These are phyloP conservation scores for Ophion ventricosus DNA, from an alignment of 2,888 invertebrate species.

Conservation along the genomic window DNA sequence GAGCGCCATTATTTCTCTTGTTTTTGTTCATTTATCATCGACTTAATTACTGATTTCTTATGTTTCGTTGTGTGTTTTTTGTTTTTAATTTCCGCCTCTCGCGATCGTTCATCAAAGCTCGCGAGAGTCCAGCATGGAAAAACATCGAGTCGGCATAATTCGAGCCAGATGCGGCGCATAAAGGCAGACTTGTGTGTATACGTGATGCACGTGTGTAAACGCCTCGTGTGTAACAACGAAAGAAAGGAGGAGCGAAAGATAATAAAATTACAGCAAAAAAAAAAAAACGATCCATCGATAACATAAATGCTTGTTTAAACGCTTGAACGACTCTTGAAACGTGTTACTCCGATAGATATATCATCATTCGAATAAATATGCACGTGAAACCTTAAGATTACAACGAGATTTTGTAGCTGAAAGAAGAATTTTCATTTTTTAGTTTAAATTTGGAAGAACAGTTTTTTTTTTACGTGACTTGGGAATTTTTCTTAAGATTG, in stretches of 20 bases:
- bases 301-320: neutral
- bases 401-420: neutral
- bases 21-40: slow-evolving; percentile 7
- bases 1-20: neutral
- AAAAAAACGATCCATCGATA: neutral
- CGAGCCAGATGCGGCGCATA: slow-evolving; percentile 72
- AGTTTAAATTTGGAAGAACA: neutral
- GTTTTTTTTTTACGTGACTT: too few relatives aligned
- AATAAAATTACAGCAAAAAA: neutral
- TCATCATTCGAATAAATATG: slow-evolving; percentile 9
- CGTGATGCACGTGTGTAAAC: slow-evolving; percentile 4
- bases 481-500: too few relatives aligned
- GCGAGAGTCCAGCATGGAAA: slow-evolving; percentile 48
- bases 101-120: slow-evolving; percentile 2
- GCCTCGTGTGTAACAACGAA: slow-evolving; percentile 1
- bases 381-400: neutral
- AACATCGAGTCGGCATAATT: slow-evolving; percentile 70
- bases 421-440: neutral
- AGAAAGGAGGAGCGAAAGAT: slow-evolving; percentile 8
- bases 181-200: slow-evolving; percentile 60
- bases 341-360: neutral
- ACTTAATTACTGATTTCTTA: neutral
- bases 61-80: neutral
- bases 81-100: slow-evolving; percentile 46
- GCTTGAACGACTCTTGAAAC: neutral